Conservation (phyloP, 2,113 vertebrate species). For the Hyaena hyaena region DNA sequence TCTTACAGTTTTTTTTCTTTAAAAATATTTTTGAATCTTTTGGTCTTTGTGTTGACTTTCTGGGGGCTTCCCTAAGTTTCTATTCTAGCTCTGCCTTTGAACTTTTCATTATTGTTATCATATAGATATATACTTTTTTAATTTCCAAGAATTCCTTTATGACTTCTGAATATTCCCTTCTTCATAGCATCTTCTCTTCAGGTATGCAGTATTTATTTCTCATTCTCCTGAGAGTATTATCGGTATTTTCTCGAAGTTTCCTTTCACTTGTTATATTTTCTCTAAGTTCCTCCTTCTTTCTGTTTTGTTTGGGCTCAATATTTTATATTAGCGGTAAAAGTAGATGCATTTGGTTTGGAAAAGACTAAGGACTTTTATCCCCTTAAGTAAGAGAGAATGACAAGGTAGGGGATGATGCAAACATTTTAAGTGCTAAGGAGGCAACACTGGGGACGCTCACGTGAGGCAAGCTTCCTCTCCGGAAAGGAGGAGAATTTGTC, state of each 20-base stretch:
- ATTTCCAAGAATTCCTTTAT: not conserved
- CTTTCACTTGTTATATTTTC: not conserved
- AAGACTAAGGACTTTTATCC: not conserved
- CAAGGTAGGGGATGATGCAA: not conserved
- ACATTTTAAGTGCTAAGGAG: not conserved
- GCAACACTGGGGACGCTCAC: not conserved
- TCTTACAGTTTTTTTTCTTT: not conserved
- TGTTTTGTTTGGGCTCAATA: not conserved
- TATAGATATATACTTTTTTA: not conserved
- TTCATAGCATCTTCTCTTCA: not conserved
- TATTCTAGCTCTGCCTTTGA: not conserved
- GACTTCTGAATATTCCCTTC: not conserved
- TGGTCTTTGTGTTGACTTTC: not conserved
- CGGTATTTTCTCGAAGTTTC: not conserved
- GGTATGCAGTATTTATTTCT: not conserved
- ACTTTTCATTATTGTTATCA: not conserved
- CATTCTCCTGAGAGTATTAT: not conserved
- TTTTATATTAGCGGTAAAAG: conserved; percentile 20
- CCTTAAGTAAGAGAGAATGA: not conserved
- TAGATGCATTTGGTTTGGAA: not conserved
- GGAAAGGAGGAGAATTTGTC: not conserved
- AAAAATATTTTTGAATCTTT: not conserved
- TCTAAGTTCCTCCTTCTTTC: not conserved
- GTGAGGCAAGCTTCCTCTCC: not conserved
- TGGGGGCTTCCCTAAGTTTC: not conserved